These are phyloP conservation scores for Chrysolophus pictus DNA, from an alignment of 2,797 vertebrate species.

Conservation along the genomic window DNA sequence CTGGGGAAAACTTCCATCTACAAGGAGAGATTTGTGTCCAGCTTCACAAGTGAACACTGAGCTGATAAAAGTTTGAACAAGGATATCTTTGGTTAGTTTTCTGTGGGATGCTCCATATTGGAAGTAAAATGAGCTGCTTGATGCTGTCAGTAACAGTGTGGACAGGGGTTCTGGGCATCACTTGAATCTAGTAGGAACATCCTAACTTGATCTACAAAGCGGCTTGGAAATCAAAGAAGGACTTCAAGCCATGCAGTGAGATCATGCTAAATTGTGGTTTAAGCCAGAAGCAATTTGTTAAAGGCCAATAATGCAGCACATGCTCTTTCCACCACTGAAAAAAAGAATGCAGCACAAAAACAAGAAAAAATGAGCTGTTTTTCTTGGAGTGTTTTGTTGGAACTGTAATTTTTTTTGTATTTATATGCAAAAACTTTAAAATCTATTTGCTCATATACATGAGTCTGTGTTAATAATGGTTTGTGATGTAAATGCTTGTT, in stretches of 20 bases:
- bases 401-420: slow-evolving; percentile 10
- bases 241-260: not conserved
- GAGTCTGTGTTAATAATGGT: slow-evolving; percentile 35
- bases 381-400: not conserved
- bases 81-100: not conserved
- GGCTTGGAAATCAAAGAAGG: not conserved
- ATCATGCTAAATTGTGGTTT: not conserved
- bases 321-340: not conserved
- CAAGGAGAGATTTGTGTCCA: not conserved
- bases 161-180: not conserved
- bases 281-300: not conserved
- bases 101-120: not conserved
- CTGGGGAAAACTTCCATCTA: not conserved
- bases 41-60: not conserved
- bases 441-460: slow-evolving; percentile 34
- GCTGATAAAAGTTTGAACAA: not conserved
- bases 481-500: slow-evolving; percentile 65
- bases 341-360: not conserved
- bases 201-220: not conserved
- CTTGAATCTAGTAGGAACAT: not conserved
- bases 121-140: not conserved
- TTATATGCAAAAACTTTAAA: slow-evolving; percentile 48
- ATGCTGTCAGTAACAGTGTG: not conserved
- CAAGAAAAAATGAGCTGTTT: not conserved
- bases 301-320: slow-evolving; percentile 20